These are phyloP conservation scores for Vanessa tameamea DNA, from an alignment of 1,140 invertebrate genomes.

Conservation along the genomic window DNA sequence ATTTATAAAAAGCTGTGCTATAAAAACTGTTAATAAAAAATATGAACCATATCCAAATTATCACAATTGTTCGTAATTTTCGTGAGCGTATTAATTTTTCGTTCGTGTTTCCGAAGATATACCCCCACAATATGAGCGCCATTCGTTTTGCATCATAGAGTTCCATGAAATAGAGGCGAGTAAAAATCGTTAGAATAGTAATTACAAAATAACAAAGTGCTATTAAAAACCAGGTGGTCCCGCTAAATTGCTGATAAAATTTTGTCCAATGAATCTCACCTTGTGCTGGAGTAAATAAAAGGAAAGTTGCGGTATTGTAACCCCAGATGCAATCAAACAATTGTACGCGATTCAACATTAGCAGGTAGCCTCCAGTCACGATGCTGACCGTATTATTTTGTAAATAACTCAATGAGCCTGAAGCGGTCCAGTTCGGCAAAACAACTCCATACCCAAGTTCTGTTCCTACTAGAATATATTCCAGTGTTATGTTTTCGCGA, in stretches of 20 bases:
- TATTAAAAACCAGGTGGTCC: slow-evolving; percentile 48
- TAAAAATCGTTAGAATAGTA: slow-evolving; percentile 27
- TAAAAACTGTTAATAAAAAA: slow-evolving; percentile 62
- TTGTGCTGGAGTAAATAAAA: slow-evolving; percentile 46
- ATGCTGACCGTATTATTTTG: slow-evolving; percentile 30
- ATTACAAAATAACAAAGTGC: slow-evolving; percentile 27
- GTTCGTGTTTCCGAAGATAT: slow-evolving; percentile 46
- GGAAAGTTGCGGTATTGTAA: slow-evolving; percentile 45
- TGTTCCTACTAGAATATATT: slow-evolving; percentile 21
- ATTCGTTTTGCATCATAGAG: slow-evolving; percentile 27
- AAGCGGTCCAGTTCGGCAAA: slow-evolving; percentile 30
- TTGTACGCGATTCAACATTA: slow-evolving; percentile 30
- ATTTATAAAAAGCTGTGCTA: slow-evolving; percentile 50
- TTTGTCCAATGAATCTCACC: slow-evolving; percentile 49
- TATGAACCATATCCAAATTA: slow-evolving; percentile 59
- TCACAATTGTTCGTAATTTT: slow-evolving; percentile 42
- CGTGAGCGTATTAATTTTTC: slow-evolving; percentile 37
- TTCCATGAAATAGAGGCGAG: slow-evolving; percentile 18
- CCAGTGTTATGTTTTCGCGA: slow-evolving; percentile 27
- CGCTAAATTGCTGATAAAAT: slow-evolving; percentile 50
- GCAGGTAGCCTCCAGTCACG: slow-evolving; percentile 20
- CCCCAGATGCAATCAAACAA: slow-evolving; percentile 48
- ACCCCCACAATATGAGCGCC: slow-evolving; percentile 50
- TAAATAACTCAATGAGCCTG: slow-evolving; percentile 31
- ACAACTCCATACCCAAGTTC: slow-evolving; percentile 12